phyloP scores from a whole-genome alignment of 2,797 vertebrate genomes.

The Botia kubotai region DNA sequence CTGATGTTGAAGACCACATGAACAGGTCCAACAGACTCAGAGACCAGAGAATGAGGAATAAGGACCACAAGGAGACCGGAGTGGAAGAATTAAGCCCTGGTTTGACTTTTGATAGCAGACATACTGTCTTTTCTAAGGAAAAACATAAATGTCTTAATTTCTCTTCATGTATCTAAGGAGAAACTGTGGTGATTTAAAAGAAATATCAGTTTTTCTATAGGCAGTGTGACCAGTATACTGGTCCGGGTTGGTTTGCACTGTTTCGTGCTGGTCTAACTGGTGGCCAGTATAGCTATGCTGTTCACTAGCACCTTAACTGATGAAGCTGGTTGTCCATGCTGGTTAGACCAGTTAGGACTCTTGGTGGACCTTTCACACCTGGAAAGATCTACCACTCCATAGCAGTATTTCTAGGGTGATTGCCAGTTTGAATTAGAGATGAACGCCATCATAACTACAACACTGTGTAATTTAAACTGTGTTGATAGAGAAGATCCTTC shows the following conservation, averaged over 20 bases:
- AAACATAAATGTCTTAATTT: too few species aligned
- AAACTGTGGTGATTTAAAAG: too few species aligned
- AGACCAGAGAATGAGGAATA: conserved; percentile 49
- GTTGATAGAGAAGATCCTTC: conserved; percentile 39
- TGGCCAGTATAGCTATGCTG: background rate
- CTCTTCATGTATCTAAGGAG: too few species aligned
- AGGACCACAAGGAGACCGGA: conserved; percentile 60
- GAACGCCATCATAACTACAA: background rate
- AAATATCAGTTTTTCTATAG: too few species aligned
- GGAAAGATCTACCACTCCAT: background rate
- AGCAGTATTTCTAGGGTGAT: too few species aligned
- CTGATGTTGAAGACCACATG: conserved; percentile 14
- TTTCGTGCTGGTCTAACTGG: background rate
- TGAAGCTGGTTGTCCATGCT: background rate
- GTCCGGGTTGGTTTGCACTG: background rate
- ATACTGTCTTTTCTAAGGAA: too few species aligned
- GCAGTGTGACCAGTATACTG: background rate
- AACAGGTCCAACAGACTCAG: conserved; percentile 23
- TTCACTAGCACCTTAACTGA: background rate
- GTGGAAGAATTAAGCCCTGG: conserved; percentile 68
- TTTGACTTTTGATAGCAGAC: too few species aligned
- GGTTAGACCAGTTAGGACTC: background rate
- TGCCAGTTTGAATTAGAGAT: background rate
- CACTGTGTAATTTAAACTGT: conserved; percentile 16
- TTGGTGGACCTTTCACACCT: background rate